These are phyloP conservation scores for Hoplodrina blanda DNA, from an alignment of 2,888 invertebrate genomes.

Conservation along the genomic window DNA sequence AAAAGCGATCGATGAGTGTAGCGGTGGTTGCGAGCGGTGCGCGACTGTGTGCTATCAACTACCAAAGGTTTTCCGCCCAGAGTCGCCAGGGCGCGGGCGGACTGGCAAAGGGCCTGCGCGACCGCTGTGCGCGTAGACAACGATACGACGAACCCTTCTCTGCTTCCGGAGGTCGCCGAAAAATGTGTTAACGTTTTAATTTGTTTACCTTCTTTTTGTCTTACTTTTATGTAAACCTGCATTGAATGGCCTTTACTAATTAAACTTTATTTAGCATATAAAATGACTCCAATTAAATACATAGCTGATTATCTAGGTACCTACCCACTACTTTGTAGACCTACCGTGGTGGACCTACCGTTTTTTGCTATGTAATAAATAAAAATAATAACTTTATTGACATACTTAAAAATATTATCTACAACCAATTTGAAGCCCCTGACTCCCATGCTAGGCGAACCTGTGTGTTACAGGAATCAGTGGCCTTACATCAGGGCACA, in stretches of 20 bases:
- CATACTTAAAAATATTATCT: no score
- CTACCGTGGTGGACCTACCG: no score
- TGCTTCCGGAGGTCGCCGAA: slow-evolving; percentile 36
- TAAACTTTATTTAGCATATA: no score
- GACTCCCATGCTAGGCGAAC: no score
- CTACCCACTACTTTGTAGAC: no score
- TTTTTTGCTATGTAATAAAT: no score
- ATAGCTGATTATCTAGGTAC: not conserved
- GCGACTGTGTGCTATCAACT: slow-evolving; percentile 75
- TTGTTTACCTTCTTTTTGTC: slow-evolving; percentile 31
- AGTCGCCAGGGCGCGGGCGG: slow-evolving; percentile 76
- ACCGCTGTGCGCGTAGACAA: slow-evolving; percentile 58
- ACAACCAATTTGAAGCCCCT: no score
- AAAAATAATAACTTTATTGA: no score
- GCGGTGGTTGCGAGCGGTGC: slow-evolving; percentile 74
- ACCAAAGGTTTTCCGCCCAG: slow-evolving; percentile 77
- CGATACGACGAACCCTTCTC: slow-evolving; percentile 44
- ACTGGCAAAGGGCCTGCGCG: slow-evolving; percentile 73
- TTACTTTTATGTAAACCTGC: slow-evolving; percentile 16
- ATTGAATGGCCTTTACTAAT: slow-evolving; percentile 15
- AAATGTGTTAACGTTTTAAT: slow-evolving; percentile 46
- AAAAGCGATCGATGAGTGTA: slow-evolving; percentile 81
- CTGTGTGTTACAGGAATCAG: no score
- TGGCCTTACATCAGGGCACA: no score
- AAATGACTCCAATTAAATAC: not conserved